phyloP scores from a whole-genome alignment of 2,113 vertebrate species.

The Ranitomeya variabilis region DNA sequence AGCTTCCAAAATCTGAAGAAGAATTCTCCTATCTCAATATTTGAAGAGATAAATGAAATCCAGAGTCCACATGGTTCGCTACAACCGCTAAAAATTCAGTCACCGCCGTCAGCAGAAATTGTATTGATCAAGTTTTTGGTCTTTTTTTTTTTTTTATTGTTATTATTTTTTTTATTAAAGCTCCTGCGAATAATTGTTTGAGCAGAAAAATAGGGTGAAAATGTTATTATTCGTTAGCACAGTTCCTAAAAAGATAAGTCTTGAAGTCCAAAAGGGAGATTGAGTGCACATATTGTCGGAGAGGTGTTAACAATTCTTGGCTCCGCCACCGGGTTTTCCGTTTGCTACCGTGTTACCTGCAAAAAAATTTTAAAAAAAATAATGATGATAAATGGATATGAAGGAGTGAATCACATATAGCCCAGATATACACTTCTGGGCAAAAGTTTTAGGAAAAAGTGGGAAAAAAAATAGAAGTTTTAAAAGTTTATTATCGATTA shows the following conservation, averaged over 20 bases:
- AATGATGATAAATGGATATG: neutral
- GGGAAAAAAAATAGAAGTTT: too few species aligned
- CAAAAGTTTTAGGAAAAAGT: too few species aligned
- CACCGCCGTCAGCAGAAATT: slow-evolving; percentile 13
- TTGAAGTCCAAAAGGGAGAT: slow-evolving; percentile 39
- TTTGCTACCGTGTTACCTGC: slow-evolving; percentile 95
- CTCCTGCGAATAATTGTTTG: neutral
- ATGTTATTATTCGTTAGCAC: neutral
- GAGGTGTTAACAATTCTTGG: neutral
- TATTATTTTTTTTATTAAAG: slow-evolving; percentile 16
- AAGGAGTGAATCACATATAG: neutral
- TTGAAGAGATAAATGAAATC: slow-evolving; percentile 18
- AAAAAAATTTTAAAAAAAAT: slow-evolving; percentile 58
- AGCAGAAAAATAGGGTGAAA: slow-evolving; percentile 36
- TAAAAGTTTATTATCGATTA: too few species aligned
- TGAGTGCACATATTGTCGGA: slow-evolving; percentile 53
- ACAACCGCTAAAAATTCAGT: neutral
- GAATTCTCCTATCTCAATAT: neutral
- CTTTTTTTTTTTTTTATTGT: neutral
- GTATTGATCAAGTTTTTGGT: neutral
- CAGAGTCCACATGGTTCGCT: neutral
- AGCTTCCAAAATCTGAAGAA: slow-evolving; percentile 1
- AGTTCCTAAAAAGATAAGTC: slow-evolving; percentile 21
- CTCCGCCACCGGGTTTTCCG: slow-evolving; percentile 40
- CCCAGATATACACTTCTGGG: too few species aligned